Evolutionary conservation across 2,888 invertebrate species (phyloP), one percentile per base, ranked within the genome.

Genomic region (Alcis repandata): DNA sequence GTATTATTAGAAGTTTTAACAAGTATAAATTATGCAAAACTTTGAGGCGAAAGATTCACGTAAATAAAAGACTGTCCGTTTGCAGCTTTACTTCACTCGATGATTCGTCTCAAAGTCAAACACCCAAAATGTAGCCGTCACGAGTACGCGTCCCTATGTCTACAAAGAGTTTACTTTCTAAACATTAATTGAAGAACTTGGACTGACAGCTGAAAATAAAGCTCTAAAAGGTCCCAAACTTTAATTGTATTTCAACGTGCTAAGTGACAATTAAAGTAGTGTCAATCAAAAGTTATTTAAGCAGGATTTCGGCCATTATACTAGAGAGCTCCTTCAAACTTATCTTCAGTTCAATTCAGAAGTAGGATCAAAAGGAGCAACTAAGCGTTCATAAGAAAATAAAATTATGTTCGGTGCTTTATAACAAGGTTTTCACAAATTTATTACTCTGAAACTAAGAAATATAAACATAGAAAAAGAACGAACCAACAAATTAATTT

Each of bases 231-330:
- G 49, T 20, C 9, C 46, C 27, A 17, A 64, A 56, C 56, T 65
- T 65, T 32, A 60, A 60, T 65, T 56, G 38, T 56, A 60, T 56
- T 51, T 19, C 27, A 46, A 59, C 48, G 54, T 33, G 54, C 22
- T 65, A 46, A 65, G 60, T 57, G 60, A 57, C 60, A 60, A 45
- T 60, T 60, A 52, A 51, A 65, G 59, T 57, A 65, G 56, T 41
- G 64, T 64, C 64, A 64, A 51, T 64, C 64, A 64, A 64, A 58
- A 53, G 36, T 59, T 46, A 58, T 45, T 43, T 53, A 32, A 52
- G 19, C 15, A 51, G 33, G 46, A 41, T 61, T 54, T 61, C 15
- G 43, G 48, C 38, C 38, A 57, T 57, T 57, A 45, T 33, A 56
- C 46, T 11, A 22, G 22, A 19, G 56, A 38, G 38, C 33, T 27